Evolutionary conservation across 2,113 vertebrate species (phyloP).

Genomic region (Polypterus bichir): DNA sequence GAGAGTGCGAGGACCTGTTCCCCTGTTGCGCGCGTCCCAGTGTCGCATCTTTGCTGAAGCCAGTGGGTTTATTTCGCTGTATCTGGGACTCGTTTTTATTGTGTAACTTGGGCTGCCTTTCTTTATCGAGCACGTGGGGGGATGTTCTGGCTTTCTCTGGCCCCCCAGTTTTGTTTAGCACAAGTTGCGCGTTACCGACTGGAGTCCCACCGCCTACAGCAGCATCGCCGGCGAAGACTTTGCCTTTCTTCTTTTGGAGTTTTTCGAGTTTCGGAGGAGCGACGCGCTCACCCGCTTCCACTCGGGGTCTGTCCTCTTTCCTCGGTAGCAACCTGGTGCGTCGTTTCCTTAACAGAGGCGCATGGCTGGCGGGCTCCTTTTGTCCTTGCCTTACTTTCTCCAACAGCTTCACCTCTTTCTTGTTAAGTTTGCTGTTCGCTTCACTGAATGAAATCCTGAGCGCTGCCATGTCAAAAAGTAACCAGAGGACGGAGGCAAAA

Average conservation of each 20-base stretch:
- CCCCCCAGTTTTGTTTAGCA: too few relatives aligned
- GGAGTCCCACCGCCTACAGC: too few relatives aligned
- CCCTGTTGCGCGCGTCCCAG: too few relatives aligned
- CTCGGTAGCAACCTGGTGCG: conserved; percentile 23
- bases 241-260: conserved; percentile 10
- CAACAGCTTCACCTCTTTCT: conserved; percentile 30
- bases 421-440: conserved; percentile 42
- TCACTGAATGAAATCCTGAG: conserved; percentile 71
- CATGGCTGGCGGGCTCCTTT: too few relatives aligned
- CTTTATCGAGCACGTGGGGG: neutral
- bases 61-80: neutral
- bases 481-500: conserved; percentile 74
- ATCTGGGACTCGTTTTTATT: neutral
- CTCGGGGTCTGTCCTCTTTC: conserved; percentile 15
- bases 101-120: neutral
- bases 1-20: too few relatives aligned
- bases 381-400: too few relatives aligned
- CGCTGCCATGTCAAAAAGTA: conserved; percentile 88
- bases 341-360: too few relatives aligned
- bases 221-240: neutral
- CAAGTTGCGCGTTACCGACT: too few relatives aligned
- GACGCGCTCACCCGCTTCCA: neutral
- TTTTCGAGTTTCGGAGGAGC: neutral
- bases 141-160: too few relatives aligned
- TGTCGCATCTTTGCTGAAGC: too few relatives aligned